Evolutionary conservation across 2,888 invertebrate species (phyloP).

Genomic region (Euproctis similis): DNA sequence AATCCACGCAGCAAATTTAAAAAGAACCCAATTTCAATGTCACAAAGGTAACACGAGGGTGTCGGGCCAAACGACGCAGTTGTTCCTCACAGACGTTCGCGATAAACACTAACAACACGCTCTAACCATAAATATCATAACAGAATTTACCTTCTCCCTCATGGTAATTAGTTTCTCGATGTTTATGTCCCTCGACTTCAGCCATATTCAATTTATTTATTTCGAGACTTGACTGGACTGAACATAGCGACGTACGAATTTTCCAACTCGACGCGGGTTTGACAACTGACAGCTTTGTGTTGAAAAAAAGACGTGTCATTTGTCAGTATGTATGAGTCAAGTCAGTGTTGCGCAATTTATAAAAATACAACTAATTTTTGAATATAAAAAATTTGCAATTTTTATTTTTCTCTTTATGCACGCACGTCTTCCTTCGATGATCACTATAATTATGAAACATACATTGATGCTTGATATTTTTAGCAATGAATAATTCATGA

Average conservation of each 20-base stretch:
- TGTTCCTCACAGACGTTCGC: constrained; percentile 40
- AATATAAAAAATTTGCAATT: not conserved
- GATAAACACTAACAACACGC: constrained; percentile 53
- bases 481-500: too few species aligned
- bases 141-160: constrained; percentile 73
- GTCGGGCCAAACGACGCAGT: constrained; percentile 43
- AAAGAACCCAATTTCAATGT: constrained; percentile 75
- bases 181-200: constrained; percentile 70
- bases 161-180: constrained; percentile 65
- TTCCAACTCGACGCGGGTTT: constrained; percentile 70
- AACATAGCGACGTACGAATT: constrained; percentile 68
- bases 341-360: not conserved
- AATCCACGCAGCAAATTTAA: constrained; percentile 73
- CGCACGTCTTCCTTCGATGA: too few species aligned
- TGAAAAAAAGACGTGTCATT: constrained; percentile 53
- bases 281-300: constrained; percentile 50
- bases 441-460: too few species aligned
- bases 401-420: too few species aligned
- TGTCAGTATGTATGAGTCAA: constrained; percentile 31
- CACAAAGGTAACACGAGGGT: constrained; percentile 70
- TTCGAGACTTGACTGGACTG: constrained; percentile 68
- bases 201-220: constrained; percentile 74
- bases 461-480: too few species aligned
- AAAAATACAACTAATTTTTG: constrained; percentile 1
- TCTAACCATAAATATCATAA: constrained; percentile 62